phyloP scores from a whole-genome alignment of 92 coral and sea anemone genomes.

The Galaxea fascicularis region DNA sequence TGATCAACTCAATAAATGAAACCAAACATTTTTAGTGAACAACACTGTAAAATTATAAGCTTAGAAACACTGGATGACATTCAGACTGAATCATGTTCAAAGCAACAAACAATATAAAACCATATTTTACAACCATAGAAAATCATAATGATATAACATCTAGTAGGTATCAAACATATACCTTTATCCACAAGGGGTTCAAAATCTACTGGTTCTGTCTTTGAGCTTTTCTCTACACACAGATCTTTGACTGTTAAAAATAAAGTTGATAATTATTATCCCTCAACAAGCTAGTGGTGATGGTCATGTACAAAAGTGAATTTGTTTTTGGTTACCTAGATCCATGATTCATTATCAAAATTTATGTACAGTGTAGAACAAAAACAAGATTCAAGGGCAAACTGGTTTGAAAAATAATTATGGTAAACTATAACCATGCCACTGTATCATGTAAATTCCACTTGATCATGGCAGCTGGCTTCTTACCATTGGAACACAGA shows the following conservation, averaged over 20 bases:
- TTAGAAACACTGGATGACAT: no score
- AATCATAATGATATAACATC: neutral
- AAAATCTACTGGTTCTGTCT: conserved; percentile 85
- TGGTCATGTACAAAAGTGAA: neutral
- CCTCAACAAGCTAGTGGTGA: no score
- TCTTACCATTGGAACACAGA: conserved; percentile 84
- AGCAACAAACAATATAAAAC: neutral
- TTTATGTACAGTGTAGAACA: no score
- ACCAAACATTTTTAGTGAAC: no score
- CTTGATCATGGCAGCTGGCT: neutral
- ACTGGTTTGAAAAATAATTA: no score
- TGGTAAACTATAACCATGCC: no score
- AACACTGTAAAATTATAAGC: no score
- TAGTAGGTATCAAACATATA: conserved; percentile 3
- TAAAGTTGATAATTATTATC: neutral
- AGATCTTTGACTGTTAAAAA: conserved; percentile 75
- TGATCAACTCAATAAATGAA: no score
- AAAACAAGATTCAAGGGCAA: no score
- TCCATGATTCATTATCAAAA: no score
- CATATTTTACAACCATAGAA: neutral
- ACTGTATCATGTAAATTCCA: neutral
- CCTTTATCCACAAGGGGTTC: conserved; percentile 86
- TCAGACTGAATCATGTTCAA: neutral
- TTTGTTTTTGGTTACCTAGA: no score
- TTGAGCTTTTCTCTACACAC: conserved; percentile 77